Percentiles rank a stretch among this genome's conserved stretches.
These are phyloP conservation scores for Peromyscus aztecus DNA, from an alignment of 2,797 vertebrate genomes.

Conservation along the genomic window DNA sequence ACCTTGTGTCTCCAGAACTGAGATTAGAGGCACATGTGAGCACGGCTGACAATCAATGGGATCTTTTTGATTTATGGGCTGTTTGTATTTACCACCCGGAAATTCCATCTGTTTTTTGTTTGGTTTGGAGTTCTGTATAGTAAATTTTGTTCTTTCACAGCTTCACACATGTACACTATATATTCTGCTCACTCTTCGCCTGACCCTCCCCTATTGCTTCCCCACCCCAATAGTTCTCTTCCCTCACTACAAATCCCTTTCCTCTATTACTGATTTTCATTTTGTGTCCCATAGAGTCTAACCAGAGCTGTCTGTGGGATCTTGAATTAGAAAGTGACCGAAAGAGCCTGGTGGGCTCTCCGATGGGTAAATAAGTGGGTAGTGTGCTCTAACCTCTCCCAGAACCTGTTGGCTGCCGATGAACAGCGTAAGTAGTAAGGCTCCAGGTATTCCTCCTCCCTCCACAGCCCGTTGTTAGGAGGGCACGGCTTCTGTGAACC, in stretches of 20 bases:
- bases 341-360: background rate
- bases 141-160: background rate
- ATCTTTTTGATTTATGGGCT: background rate
- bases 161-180: too few species aligned
- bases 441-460: too few species aligned
- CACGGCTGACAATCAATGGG: background rate
- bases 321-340: background rate
- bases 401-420: background rate
- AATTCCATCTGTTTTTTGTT: conserved; percentile 40
- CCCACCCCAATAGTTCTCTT: too few species aligned
- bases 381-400: background rate
- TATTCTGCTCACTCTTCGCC: background rate
- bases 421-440: background rate
- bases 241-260: background rate
- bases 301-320: background rate
- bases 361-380: background rate
- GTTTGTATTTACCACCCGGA: conserved; percentile 10
- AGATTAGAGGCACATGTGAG: background rate
- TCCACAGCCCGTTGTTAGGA: too few species aligned
- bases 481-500: background rate
- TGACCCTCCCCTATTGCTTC: too few species aligned
- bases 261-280: background rate
- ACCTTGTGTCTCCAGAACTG: background rate
- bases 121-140: too few species aligned
- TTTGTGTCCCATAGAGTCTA: background rate